phyloP scores from a whole-genome alignment of 2,797 vertebrate genomes.

The Lateolabrax maculatus region DNA sequence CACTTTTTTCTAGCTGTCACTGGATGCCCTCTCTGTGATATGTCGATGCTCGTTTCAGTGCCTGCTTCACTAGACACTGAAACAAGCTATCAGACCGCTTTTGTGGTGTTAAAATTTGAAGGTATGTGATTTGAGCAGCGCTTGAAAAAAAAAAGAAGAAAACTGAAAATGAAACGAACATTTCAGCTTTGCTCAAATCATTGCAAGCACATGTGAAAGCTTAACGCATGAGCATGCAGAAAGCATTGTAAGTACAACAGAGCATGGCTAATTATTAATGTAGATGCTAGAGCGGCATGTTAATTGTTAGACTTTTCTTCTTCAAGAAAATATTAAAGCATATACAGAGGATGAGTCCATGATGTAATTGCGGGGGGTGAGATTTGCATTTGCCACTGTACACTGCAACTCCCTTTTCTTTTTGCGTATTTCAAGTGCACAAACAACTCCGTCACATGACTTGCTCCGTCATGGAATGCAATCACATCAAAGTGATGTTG shows the following conservation, averaged over 20 bases:
- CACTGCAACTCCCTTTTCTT: slow-evolving; percentile 1
- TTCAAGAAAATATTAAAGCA: slow-evolving; percentile 21
- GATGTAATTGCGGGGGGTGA: not conserved
- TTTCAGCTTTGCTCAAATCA: slow-evolving; percentile 18
- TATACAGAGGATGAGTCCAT: slow-evolving; percentile 16
- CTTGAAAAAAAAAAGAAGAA: not conserved
- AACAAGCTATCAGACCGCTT: slow-evolving; percentile 63
- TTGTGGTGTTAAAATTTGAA: slow-evolving; percentile 53
- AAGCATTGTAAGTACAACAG: slow-evolving; percentile 20
- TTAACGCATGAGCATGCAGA: not conserved
- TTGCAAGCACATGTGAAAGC: slow-evolving; percentile 6
- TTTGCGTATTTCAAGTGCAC: slow-evolving; percentile 37
- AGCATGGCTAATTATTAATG: slow-evolving; percentile 11
- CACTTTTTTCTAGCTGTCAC: slow-evolving; percentile 81
- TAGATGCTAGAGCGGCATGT: not conserved
- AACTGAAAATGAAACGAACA: slow-evolving; percentile 12
- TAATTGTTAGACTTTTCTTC: slow-evolving; percentile 35
- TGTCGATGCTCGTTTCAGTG: slow-evolving; percentile 66
- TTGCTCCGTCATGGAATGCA: slow-evolving; percentile 52
- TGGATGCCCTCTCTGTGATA: slow-evolving; percentile 70
- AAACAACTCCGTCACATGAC: slow-evolving; percentile 52
- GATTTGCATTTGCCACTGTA: slow-evolving; percentile 9
- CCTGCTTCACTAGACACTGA: slow-evolving; percentile 67
- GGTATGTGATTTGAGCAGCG: slow-evolving; percentile 25
- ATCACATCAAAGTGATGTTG: slow-evolving; percentile 63